Base-by-base conservation (phyloP, 1,140 invertebrate genomes). In the Nixonia krombeini region DNA sequence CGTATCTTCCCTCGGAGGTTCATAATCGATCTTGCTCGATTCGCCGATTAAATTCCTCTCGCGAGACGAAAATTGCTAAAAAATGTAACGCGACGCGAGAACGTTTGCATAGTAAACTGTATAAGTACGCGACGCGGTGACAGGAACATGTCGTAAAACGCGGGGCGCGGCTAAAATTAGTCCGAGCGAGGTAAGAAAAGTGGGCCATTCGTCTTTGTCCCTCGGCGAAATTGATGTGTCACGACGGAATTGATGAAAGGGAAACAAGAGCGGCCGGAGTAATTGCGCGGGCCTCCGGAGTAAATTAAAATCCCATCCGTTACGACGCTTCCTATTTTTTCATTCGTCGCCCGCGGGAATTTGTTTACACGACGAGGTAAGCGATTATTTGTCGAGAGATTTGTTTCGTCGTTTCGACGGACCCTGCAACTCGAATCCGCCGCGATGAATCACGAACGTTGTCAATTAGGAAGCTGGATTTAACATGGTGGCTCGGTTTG, bases 141-240 rank as follows among this genome's bases (percentile, higher is more conserved):
- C 64, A 47, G 64, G 62, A 68, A 65, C 70, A 72, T 64, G 58
- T 68, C 50, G 46, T 65, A 45, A 46, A 47, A 50, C 51, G 44
- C 44, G 56, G 52, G 56, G 28, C 17, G 17, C 38, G 33, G 8
- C 15, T 13, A 50, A 50, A 50, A 37, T 37, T 37, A 17, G 15
- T 50, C 37, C 35, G 41, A 29, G 35, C 12, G 35, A 47, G 10
- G 25, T 45, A 18, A 38, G 13, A 33, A 15, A 31, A n/a, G n/a
- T n/a, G n/a, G n/a, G n/a, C n/a, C n/a, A n/a, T n/a, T n/a, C n/a
- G n/a, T n/a, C n/a, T n/a, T n/a, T n/a, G n/a, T n/a, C n/a, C n/a
- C n/a, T n/a, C n/a, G n/a, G n/a, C n/a, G n/a, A n/a, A n/a, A n/a
- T n/a, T n/a, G n/a, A n/a, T n/a, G n/a, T n/a, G n/a, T n/a, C n/a